Evolutionary conservation across 2,113 vertebrate species (phyloP), one percentile per base, ranked within the genome.

Genomic region (Macheiramphus alcinus): DNA sequence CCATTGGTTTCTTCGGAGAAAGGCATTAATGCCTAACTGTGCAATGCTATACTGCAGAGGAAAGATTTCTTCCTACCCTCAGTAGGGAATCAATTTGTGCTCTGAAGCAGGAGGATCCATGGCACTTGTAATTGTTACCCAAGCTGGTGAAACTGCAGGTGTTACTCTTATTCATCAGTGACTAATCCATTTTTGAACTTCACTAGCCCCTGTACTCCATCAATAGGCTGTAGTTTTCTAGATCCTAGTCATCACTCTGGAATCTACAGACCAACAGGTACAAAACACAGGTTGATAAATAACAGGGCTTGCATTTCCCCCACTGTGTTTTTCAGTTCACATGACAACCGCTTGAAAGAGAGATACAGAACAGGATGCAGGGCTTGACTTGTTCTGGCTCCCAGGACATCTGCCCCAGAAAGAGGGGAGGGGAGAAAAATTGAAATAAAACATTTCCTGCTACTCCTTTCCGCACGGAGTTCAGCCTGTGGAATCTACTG

Each of bases 171-270:
- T 22, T 94, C 97, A 90, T 67, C 71, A 48, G 75, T 88, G 86
- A 96, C 84, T 93, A 96, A 97, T 62, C 42, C 48, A 52, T 50
- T 94, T 93, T 59, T 96, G 59, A 92, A 91, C 90, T 92, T 92
- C 85, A 68, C 87, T 93, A 80, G 56, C 53, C 58, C 58, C 88
- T 52, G 65, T 48, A 32, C 38, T 93, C 71, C 86, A 71, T 29
- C 42, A 90, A 45, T 11, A 79, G 43, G 80, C 76, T 92, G 80
- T 72, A 92, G 63, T 88, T 95, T 93, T 75, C 94, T 36, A 95
- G 76, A 71, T 50, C 40, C 71, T 47, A 96, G 47, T 96, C 92
- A 97, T 73, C 94, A 47, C 38, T 87, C 66, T 76, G 89, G 91
- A 96, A 96, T 91, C 84, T 79, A 75, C 1, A 0, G 84, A 91